phyloP scores from a whole-genome alignment of 2,888 invertebrate species.

The Pseudococcus longispinus region DNA sequence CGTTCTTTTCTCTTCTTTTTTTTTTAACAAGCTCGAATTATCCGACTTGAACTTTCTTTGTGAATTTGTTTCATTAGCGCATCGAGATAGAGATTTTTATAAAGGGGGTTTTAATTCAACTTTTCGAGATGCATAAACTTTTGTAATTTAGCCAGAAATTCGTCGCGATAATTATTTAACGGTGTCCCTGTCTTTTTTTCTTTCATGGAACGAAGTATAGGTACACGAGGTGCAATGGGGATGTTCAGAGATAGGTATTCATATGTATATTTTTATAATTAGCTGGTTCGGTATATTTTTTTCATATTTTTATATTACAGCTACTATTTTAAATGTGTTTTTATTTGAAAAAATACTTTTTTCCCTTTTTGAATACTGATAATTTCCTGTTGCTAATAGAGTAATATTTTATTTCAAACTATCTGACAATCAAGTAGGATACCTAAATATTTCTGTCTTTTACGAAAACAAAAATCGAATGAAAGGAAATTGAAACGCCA shows the following conservation, averaged over 20 bases:
- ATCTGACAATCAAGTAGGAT: background rate
- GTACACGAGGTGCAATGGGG: background rate
- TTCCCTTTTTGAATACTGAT: background rate
- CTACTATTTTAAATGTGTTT: no score
- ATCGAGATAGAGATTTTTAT: conserved; percentile 15
- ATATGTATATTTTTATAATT: no score
- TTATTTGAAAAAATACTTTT: background rate
- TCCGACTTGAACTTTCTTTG: conserved; percentile 12
- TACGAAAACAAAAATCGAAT: background rate
- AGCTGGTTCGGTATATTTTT: background rate
- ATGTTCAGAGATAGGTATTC: no score
- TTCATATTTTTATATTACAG: background rate
- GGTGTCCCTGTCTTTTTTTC: background rate
- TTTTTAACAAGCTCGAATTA: background rate
- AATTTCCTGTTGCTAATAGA: background rate
- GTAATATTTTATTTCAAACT: background rate
- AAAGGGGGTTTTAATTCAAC: background rate
- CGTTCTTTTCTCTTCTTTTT: background rate
- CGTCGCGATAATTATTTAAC: conserved; percentile 1
- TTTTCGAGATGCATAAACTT: background rate
- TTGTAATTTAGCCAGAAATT: conserved; percentile 22
- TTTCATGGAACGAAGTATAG: background rate
- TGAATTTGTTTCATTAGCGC: conserved; percentile 18
- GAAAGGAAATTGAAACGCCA: background rate
- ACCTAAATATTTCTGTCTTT: background rate